Base-by-base conservation (phyloP, 2,888 invertebrate species). In the Cyclophora albipunctata region DNA sequence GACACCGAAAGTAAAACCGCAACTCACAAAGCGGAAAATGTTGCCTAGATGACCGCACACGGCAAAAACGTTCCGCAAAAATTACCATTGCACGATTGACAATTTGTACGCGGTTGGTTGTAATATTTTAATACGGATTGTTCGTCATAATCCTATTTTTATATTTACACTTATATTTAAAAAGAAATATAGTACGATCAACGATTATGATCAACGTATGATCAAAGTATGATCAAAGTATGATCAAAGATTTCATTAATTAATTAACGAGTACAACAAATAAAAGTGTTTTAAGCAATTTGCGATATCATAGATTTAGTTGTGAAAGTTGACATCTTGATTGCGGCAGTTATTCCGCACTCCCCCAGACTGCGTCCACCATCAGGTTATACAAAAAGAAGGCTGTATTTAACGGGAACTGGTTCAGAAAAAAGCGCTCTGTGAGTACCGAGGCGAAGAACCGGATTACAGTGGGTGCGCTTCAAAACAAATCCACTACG, bases 241-340 rank as follows among this genome's bases (percentile, higher is more conserved):
- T 20, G 20, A 20, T 20, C 20, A 20, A 20, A 20, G 20, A 20
- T 20, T 20, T 20, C 20, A 2, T 20, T 1, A 20, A 20, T 2
- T 20, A 20, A 20, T 20, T 20, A 20, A 20, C 20, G 20, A 20
- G 20, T 20, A 20, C 20, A 20, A 20, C 20, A 20, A 20, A 20
- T 20, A 20, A 20, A 20, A 20, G 20, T 20, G 20, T 20, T 20
- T 20, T 20, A 20, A 20, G 20, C 20, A 20, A 20, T 20, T 20
- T 20, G 20, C 20, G 20, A 20, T 74, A 78, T 83, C 78, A 82
- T 82, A 82, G 83, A 78, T 83, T 83, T 80, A 82, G 83, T 84
- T 86, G 84, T 84, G 85, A 87, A 86, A 86, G 86, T 85, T 81
- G 84, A 78, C 84, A 84, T 84, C 84, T 86, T 84, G 85, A 85